Conservation (phyloP, 2,113 vertebrate genomes). For the Tyto alba region DNA sequence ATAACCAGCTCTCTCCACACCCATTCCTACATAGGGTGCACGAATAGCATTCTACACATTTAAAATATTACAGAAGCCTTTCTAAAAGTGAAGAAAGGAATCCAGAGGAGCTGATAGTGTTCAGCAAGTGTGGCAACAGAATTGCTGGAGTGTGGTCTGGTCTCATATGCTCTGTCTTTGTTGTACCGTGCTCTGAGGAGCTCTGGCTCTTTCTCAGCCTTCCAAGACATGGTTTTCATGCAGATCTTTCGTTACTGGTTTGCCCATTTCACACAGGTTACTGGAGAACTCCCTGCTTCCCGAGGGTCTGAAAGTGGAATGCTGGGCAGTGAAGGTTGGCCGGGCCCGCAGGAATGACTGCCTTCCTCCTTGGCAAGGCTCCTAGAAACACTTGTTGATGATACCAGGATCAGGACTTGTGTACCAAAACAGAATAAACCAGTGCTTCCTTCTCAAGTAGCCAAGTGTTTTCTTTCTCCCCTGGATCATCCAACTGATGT, state of each 20-base stretch:
- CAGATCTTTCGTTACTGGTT: not conserved
- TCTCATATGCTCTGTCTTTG: not conserved
- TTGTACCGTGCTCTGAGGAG: not conserved
- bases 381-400: not conserved
- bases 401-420: not conserved
- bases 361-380: not conserved
- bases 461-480: not conserved
- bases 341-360: no score
- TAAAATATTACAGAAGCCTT: not conserved
- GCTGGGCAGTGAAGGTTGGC: not conserved
- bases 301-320: not conserved
- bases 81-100: not conserved
- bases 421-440: not conserved
- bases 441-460: not conserved
- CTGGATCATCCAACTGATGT: not conserved
- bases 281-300: not conserved
- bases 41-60: rapidly evolving
- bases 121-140: not conserved
- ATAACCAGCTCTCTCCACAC: not conserved
- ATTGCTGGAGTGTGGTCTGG: not conserved
- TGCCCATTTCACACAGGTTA: not conserved
- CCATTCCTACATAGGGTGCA: rapidly evolving
- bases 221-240: rapidly evolving
- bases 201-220: not conserved
- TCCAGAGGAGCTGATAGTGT: not conserved